These are phyloP conservation scores for Drosophila ficusphila DNA, from an alignment of 1,140 invertebrate species.

Conservation along the genomic window DNA sequence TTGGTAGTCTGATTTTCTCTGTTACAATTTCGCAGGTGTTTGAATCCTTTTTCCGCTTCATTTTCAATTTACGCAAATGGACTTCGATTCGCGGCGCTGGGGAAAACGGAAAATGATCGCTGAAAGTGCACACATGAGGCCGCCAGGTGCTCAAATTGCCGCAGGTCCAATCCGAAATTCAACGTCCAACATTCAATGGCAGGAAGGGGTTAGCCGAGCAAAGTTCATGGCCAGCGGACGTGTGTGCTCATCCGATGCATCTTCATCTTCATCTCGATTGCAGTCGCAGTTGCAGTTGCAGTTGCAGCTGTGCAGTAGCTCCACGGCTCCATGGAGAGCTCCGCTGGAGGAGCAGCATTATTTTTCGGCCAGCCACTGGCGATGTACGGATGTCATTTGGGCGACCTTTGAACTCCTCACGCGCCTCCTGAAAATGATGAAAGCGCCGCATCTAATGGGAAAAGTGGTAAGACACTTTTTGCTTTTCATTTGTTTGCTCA, in stretches of 20 bases:
- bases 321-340: slow-evolving; percentile 7
- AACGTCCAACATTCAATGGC: slow-evolving; percentile 7
- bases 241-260: slow-evolving; percentile 48
- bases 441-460: slow-evolving; percentile 54
- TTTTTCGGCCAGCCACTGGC: slow-evolving; percentile 16
- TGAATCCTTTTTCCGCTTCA: slow-evolving; percentile 58
- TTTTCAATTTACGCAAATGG: slow-evolving; percentile 72
- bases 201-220: slow-evolving; percentile 70
- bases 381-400: slow-evolving; percentile 51
- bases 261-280: slow-evolving; percentile 30
- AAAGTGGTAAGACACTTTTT: slow-evolving; percentile 38
- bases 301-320: slow-evolving; percentile 47
- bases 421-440: slow-evolving; percentile 49
- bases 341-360: slow-evolving; percentile 9
- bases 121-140: slow-evolving; percentile 20
- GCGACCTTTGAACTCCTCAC: slow-evolving; percentile 68
- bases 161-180: slow-evolving; percentile 60
- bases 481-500: slow-evolving; percentile 23
- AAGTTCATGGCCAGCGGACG: slow-evolving; percentile 68
- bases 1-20: neutral
- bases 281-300: slow-evolving; percentile 13
- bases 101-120: slow-evolving; percentile 58
- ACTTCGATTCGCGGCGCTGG: slow-evolving; percentile 47
- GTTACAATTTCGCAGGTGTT: slow-evolving; percentile 58
- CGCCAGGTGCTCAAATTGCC: slow-evolving; percentile 67